A percentile compares a stretch with the other conserved stretches of the same genome.
Evolutionary conservation across 2,888 invertebrate genomes (phyloP).

Genomic region (Drosophila meridionalis): DNA sequence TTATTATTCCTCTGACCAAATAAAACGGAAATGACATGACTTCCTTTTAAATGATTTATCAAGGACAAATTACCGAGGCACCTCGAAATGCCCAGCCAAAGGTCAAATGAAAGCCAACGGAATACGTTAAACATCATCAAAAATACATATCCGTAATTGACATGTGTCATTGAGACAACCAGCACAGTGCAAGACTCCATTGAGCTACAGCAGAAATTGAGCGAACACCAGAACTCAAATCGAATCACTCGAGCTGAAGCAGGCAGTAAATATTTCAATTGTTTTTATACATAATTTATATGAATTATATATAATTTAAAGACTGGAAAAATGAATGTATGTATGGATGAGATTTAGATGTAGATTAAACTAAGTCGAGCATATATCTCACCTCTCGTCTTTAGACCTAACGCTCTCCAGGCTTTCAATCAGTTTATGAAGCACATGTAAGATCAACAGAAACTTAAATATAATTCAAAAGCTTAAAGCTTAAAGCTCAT

Average conservation of each 20-base stretch:
- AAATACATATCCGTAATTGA: constrained; percentile 58
- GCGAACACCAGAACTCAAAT: background rate
- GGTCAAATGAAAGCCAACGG: constrained; percentile 30
- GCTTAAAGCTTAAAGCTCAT: background rate
- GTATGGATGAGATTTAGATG: background rate
- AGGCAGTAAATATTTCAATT: background rate
- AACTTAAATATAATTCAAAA: background rate
- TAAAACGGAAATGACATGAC: constrained; percentile 41
- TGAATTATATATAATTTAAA: background rate
- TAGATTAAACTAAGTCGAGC: background rate
- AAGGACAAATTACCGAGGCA: constrained; percentile 41
- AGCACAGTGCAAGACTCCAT: constrained; percentile 6
- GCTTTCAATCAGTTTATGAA: background rate
- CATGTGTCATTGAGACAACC: constrained; percentile 36
- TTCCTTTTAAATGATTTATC: constrained; percentile 65
- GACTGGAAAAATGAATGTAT: background rate
- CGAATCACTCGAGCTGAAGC: background rate
- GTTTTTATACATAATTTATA: background rate
- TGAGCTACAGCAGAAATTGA: background rate
- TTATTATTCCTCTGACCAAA: constrained; percentile 26
- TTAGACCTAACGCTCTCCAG: background rate
- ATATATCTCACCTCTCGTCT: too few species aligned
- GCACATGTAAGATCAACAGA: background rate
- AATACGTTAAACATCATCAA: constrained; percentile 50
- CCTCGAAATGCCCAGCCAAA: constrained; percentile 21